phyloP scores from a whole-genome alignment of 2,113 vertebrate genomes.

The Danionella cerebrum region DNA sequence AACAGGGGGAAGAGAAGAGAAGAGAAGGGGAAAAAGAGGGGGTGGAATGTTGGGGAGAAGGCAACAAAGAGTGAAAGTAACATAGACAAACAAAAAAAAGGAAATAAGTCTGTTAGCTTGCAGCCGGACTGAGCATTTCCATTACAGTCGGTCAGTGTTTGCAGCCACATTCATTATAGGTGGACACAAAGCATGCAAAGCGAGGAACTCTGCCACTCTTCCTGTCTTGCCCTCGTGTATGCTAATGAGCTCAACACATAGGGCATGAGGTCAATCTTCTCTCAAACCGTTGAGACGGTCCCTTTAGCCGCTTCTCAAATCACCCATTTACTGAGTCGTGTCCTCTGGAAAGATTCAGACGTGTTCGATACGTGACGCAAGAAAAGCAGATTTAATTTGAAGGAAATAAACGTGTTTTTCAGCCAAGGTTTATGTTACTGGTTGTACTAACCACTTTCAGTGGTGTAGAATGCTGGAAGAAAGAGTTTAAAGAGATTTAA shows the following conservation, averaged over 20 bases:
- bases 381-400: background rate
- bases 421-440: background rate
- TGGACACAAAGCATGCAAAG: constrained; percentile 69
- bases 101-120: constrained; percentile 84
- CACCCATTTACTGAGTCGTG: background rate
- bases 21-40: constrained; percentile 42
- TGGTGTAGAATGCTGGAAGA: background rate
- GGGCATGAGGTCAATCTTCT: constrained; percentile 48
- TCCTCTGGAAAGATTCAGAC: background rate
- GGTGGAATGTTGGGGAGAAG: constrained; percentile 46
- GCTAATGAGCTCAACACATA: constrained; percentile 43
- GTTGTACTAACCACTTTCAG: too few relatives aligned
- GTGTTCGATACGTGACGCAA: background rate
- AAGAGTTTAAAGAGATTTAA: background rate
- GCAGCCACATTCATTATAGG: constrained; percentile 60
- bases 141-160: constrained; percentile 65
- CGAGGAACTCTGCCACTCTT: constrained; percentile 47
- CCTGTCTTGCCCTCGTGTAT: constrained; percentile 17
- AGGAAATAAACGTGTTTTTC: background rate
- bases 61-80: constrained; percentile 39
- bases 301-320: background rate
- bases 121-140: constrained; percentile 71
- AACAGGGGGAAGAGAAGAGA: background rate
- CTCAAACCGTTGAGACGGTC: constrained; percentile 34
- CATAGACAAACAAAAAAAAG: constrained; percentile 55